These are phyloP conservation scores for Hyphantria cunea DNA, from an alignment of 1,140 invertebrate species.

Conservation along the genomic window DNA sequence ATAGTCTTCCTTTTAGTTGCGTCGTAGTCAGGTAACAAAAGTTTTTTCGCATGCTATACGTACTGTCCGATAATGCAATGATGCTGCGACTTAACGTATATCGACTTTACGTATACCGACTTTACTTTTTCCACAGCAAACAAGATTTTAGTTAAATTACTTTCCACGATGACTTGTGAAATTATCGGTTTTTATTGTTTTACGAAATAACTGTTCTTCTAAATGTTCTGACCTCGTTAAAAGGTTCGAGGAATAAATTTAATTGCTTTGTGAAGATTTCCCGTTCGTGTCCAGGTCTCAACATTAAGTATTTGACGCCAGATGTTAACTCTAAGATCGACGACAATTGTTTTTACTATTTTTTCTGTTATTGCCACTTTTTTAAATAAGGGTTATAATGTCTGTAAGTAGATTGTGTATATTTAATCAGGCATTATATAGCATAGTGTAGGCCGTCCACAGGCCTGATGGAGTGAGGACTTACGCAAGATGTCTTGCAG, in stretches of 20 bases:
- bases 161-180: constrained; percentile 31
- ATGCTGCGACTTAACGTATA: too few species aligned
- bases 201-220: constrained; percentile 13
- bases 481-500: too few species aligned
- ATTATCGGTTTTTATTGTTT: constrained; percentile 31
- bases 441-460: too few species aligned
- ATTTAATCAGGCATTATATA: too few species aligned
- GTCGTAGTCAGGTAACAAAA: too few species aligned
- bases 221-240: constrained; percentile 14
- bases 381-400: not conserved
- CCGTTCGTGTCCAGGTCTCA: not conserved
- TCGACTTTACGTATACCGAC: not conserved
- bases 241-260: constrained; percentile 6
- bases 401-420: too few species aligned
- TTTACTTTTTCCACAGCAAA: not conserved
- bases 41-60: too few species aligned
- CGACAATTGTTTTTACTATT: not conserved
- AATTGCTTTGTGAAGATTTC: constrained; percentile 8
- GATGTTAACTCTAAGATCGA: not conserved
- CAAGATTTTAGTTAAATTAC: constrained; percentile 39
- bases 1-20: too few species aligned
- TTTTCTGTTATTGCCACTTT: not conserved
- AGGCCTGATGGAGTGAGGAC: too few species aligned
- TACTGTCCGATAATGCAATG: too few species aligned
- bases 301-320: constrained; percentile 1